Base-by-base conservation (phyloP, 1,140 invertebrate genomes). In the Sitophilus oryzae region DNA sequence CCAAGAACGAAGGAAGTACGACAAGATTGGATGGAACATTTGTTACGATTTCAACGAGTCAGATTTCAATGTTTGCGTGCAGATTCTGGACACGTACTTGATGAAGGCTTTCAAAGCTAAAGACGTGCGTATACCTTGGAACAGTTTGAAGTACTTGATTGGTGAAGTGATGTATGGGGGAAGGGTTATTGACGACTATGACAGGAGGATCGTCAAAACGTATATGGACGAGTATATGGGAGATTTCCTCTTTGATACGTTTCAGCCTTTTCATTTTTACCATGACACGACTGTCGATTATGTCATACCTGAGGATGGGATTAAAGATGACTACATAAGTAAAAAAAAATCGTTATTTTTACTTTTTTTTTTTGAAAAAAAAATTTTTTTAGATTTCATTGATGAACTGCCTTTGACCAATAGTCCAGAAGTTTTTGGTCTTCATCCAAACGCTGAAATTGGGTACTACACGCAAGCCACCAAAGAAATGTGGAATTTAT, bases 211-310 rank as follows among this genome's bases (percentile, higher is more conserved):
- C 3, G 84, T 92, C 1, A 78, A 82, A 52, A 89, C 85, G 0
- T 94, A 94, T 68, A 91, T 94, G 86, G 81, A 93, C 67, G 90
- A 95, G 71, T 96, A 94, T 68, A 87, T 95, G 78, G 91, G 91
- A 0, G 91, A 95, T 64, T 95, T 94, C 69, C 75, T 95, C 16
- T 93, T 95, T 66, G 88, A 93, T 67, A 82, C 80, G 14, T 93
- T 89, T 70, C 88, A 93, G 70, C 84, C 86, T 0, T 95, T 92
- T 73, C 86, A 91, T 70, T 94, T 94, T 74, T 93, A 89, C 69
- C 70, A 77, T 16, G 86, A 92, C 65, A 72, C 81, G 0, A 67
- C 74, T 10, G 84, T 89, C 0, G 84, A 91, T 66, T 94, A 93
- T 70, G 75, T 79, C 15, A 83, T 94, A 59, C 90, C 90, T 11